phyloP scores from a whole-genome alignment of 2,113 vertebrate species.

The Coturnix japonica region DNA sequence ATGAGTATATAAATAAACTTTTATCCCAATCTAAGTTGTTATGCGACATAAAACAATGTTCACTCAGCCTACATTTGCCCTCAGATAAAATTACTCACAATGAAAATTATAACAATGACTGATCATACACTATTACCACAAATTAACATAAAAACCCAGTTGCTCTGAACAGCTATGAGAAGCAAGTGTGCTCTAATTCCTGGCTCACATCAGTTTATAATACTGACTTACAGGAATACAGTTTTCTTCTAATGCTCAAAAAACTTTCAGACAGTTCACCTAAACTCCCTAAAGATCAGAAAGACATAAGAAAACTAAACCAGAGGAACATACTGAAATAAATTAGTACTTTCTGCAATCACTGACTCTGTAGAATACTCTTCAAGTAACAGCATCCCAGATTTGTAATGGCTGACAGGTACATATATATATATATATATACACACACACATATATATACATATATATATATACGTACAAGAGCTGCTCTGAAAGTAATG shows the following conservation, averaged over 20 bases:
- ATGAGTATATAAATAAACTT: neutral
- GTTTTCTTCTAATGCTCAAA: neutral
- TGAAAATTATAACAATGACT: slow-evolving; percentile 45
- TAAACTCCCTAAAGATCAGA: neutral
- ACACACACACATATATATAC: too few relatives aligned
- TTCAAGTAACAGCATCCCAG: neutral
- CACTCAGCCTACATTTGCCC: slow-evolving; percentile 19
- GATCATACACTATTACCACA: slow-evolving; percentile 14
- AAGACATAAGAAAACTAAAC: neutral
- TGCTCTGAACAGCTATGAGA: slow-evolving; percentile 20
- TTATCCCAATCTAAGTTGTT: neutral
- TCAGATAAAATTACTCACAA: slow-evolving; percentile 18
- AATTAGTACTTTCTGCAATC: neutral
- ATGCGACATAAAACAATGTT: neutral
- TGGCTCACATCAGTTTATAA: neutral
- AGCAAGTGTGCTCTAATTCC: neutral
- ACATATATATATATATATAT: too few relatives aligned
- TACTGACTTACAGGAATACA: neutral
- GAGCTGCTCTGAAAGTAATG: neutral
- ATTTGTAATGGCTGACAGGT: neutral
- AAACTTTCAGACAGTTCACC: neutral
- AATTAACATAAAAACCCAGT: slow-evolving; percentile 33
- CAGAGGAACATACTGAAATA: neutral
- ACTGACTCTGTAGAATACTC: neutral
- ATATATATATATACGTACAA: too few relatives aligned